A percentile compares a stretch with the other conserved stretches of the same genome.
Conservation (phyloP, 1,140 invertebrate species). For the Solen grandis region DNA sequence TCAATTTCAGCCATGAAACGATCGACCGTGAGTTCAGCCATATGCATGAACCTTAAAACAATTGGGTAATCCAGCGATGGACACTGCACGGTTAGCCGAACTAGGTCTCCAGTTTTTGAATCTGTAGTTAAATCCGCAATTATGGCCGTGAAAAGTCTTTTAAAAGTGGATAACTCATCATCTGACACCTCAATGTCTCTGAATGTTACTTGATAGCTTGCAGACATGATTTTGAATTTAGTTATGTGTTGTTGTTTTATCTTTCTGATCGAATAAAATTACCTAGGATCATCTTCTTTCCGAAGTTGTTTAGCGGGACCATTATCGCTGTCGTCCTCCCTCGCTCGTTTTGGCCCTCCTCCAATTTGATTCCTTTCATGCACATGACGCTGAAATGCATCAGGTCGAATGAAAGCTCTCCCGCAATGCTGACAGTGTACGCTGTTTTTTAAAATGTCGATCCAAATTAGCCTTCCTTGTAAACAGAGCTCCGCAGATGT, state of each 20-base stretch:
- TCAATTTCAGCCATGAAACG: constrained; percentile 9
- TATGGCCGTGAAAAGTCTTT: background rate
- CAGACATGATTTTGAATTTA: constrained; percentile 11
- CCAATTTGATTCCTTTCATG: too few relatives aligned
- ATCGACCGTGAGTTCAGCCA: background rate
- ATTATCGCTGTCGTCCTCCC: background rate
- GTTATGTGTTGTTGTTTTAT: background rate
- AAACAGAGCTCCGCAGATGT: too few relatives aligned
- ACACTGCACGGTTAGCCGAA: background rate
- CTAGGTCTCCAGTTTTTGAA: background rate
- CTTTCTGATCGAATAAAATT: constrained; percentile 9
- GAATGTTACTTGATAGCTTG: constrained; percentile 1
- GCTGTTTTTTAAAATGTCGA: too few relatives aligned
- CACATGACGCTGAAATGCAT: too few relatives aligned
- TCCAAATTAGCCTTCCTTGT: too few relatives aligned
- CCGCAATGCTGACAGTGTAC: too few relatives aligned
- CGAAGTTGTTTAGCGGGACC: background rate
- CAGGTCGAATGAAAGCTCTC: too few relatives aligned
- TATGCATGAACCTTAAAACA: background rate
- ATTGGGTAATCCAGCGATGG: too few relatives aligned
- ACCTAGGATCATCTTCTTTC: constrained; percentile 1
- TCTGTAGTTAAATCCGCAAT: background rate
- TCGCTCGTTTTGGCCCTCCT: background rate
- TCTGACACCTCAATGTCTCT: too few relatives aligned
- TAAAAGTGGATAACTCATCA: background rate